Evolutionary conservation across 2,888 invertebrate species (phyloP).

Genomic region (Atethmia centrago): DNA sequence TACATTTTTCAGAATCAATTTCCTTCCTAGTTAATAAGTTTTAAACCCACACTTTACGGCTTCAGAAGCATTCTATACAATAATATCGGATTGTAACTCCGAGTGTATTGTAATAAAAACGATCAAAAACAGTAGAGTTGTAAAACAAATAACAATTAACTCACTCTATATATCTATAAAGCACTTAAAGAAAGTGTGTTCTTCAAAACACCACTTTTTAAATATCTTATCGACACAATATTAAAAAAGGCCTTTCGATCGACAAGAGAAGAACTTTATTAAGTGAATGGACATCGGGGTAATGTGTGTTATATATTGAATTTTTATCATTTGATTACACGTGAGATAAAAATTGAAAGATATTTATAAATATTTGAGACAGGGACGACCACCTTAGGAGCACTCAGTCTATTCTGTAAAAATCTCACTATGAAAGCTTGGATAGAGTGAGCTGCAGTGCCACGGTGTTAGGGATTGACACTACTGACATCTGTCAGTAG

Average conservation of each 20-base stretch:
- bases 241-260: background rate
- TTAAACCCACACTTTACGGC: background rate
- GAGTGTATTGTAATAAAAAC: background rate
- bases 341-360: background rate
- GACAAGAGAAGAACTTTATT: background rate
- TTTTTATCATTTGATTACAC: slow-evolving; percentile 2
- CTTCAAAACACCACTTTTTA: background rate
- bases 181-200: background rate
- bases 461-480: no score
- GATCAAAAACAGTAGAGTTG: background rate
- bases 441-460: background rate
- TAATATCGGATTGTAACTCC: background rate
- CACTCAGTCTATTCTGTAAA: no score
- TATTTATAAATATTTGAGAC: background rate
- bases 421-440: background rate
- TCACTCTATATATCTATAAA: background rate
- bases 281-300: background rate
- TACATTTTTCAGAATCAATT: background rate
- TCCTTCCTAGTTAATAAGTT: background rate
- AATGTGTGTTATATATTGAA: background rate
- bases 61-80: background rate
- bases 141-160: background rate
- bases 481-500: no score
- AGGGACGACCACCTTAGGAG: background rate
- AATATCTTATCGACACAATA: background rate